Evolutionary conservation across 2,888 invertebrate genomes (phyloP), one percentile per base, ranked within the genome.

Genomic region (Troides helena): DNA sequence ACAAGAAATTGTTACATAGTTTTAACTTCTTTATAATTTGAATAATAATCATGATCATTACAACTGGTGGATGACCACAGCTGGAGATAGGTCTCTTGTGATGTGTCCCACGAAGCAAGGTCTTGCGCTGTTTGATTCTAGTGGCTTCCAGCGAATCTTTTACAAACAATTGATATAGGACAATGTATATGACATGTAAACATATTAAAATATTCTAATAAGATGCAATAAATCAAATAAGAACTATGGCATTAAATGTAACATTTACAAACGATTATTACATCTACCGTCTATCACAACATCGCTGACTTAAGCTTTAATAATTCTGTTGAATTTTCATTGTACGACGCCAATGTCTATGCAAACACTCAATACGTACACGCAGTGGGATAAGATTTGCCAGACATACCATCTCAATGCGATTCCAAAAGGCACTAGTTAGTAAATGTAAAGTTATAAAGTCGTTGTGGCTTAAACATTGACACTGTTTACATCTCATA

Each of bases 341-440:
- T 67, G 14, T 7, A 23, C 62, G 36, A 71, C 68, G 63, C 72
- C 65, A 64, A 60, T 68, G 59, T 65, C 65, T 64, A 64, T 62
- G 70, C 67, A 62, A 69, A 69, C 64, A 70, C 61, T 61, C 25
- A 67, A 36, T 68, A 53, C 56, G n/a, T 59, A 69, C 57, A 69
- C 36, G 57, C 74, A 67, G 68, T 71, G 74, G 73, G 66, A 71
- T 73, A 67, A 70, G 68, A 74, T 75, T 73, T 73, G 69, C 77
- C 74, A 76, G 78, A 78, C 78, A 79, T 76, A 80, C 76, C 76
- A 77, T 76, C 80, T 83, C 82, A 82, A 80, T 80, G 82, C 81
- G 80, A 81, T 78, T 85, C 78, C 81, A 80, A 88, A 89, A 88
- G 89, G 89, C 88, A 89, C 89, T 88, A 86, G 82, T 81, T 74